phyloP scores from a whole-genome alignment of 2,797 vertebrate species.

The Mormyrops attenuatus region DNA sequence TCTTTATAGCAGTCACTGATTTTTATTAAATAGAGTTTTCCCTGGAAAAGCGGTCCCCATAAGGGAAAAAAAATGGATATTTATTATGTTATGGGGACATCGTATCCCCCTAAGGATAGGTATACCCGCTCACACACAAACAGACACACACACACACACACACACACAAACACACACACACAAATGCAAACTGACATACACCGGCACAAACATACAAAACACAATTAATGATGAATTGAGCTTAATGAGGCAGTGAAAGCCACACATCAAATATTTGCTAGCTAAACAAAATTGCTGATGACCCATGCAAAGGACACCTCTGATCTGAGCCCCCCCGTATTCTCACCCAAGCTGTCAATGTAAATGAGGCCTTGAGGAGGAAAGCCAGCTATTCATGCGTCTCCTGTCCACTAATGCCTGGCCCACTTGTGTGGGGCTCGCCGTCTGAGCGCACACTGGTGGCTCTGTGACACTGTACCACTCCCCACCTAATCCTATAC shows the following conservation, averaged over 20 bases:
- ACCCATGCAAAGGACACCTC: constrained; percentile 26
- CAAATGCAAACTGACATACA: not conserved
- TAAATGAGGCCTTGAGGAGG: constrained; percentile 18
- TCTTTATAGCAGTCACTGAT: too few species aligned
- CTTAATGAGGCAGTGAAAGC: not conserved
- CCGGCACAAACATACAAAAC: not conserved
- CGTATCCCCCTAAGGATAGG: too few species aligned
- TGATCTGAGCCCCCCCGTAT: not conserved
- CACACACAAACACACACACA: not conserved
- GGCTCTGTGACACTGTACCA: not conserved
- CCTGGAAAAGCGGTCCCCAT: too few species aligned
- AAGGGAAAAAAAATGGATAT: too few species aligned
- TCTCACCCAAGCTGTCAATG: constrained; percentile 16
- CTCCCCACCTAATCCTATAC: not conserved
- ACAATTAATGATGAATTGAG: not conserved
- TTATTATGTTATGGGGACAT: too few species aligned
- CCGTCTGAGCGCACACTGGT: not conserved
- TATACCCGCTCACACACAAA: not conserved
- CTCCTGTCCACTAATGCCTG: not conserved
- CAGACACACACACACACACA: not conserved
- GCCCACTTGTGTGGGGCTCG: not conserved
- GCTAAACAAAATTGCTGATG: constrained; percentile 28
- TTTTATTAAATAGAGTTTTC: too few species aligned
- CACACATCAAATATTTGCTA: constrained; percentile 27
- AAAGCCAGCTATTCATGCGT: not conserved